These are phyloP conservation scores for Micromys minutus DNA, from an alignment of 2,113 vertebrate genomes.

Conservation along the genomic window DNA sequence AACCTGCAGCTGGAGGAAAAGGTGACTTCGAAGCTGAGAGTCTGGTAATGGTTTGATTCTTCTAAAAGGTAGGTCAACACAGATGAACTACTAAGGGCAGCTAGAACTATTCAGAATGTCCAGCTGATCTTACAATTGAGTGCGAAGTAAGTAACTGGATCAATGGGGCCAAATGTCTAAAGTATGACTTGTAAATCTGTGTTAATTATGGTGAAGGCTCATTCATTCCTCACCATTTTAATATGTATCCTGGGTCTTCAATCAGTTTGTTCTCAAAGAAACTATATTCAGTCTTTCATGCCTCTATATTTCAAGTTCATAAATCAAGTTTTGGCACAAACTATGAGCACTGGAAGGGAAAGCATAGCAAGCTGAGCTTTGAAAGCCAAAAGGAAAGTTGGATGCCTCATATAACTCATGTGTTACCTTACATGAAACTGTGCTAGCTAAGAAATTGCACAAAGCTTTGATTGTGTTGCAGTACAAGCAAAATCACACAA, in stretches of 20 bases:
- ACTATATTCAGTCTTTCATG: not conserved
- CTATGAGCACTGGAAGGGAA: not conserved
- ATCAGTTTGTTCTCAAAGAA: not conserved
- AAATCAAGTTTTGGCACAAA: not conserved
- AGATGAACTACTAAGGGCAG: not conserved
- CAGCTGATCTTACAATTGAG: not conserved
- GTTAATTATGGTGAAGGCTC: not conserved
- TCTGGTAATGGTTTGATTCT: not conserved
- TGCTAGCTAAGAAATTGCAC: not conserved
- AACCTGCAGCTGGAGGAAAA: not conserved
- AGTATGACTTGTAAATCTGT: not conserved
- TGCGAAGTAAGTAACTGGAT: not conserved
- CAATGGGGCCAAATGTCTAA: not conserved
- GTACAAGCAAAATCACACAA: not conserved
- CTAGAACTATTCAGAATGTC: not conserved
- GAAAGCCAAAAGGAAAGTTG: not conserved
- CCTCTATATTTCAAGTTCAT: not conserved
- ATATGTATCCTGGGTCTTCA: not conserved
- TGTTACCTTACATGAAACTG: not conserved
- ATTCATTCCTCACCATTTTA: not conserved
- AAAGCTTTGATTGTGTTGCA: not conserved
- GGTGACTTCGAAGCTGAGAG: not conserved
- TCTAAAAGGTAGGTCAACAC: not conserved
- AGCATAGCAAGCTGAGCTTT: not conserved
- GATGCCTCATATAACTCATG: not conserved